Conservation (phyloP, 2,888 invertebrate species). For the Drosophila robusta region DNA sequence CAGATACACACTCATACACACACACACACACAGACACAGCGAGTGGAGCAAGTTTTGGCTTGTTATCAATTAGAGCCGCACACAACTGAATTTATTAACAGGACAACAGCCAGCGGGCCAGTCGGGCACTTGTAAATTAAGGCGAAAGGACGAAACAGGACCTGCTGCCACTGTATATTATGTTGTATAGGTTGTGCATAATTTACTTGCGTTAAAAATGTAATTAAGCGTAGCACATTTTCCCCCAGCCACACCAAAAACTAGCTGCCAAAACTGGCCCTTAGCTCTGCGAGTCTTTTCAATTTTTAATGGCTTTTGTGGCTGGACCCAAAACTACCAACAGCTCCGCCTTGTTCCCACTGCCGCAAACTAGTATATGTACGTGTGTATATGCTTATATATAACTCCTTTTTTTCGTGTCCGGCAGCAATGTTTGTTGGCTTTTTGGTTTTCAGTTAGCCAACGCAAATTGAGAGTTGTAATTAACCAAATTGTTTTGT, state of each 20-base stretch:
- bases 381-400: background rate
- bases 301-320: constrained; percentile 66
- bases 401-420: constrained; percentile 10
- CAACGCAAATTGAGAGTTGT: constrained; percentile 52
- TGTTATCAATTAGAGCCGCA: constrained; percentile 77
- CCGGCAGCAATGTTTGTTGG: constrained; percentile 17
- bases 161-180: constrained; percentile 63
- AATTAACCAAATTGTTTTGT: constrained; percentile 69
- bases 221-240: constrained; percentile 69
- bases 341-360: background rate
- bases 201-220: constrained; percentile 71
- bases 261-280: constrained; percentile 34
- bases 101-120: constrained; percentile 51
- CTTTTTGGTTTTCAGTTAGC: constrained; percentile 37
- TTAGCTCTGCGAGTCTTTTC: constrained; percentile 29
- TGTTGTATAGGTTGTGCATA: constrained; percentile 74
- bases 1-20: constrained; percentile 48
- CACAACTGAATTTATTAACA: constrained; percentile 71
- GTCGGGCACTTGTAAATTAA: constrained; percentile 53
- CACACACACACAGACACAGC: constrained; percentile 3
- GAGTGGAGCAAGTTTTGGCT: constrained; percentile 58
- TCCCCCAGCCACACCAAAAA: background rate
- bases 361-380: too few species aligned
- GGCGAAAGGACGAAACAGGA: constrained; percentile 33
- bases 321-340: constrained; percentile 26